Base-by-base conservation (phyloP, 2,113 vertebrate species). In the Microcebus lehilahytsara region DNA sequence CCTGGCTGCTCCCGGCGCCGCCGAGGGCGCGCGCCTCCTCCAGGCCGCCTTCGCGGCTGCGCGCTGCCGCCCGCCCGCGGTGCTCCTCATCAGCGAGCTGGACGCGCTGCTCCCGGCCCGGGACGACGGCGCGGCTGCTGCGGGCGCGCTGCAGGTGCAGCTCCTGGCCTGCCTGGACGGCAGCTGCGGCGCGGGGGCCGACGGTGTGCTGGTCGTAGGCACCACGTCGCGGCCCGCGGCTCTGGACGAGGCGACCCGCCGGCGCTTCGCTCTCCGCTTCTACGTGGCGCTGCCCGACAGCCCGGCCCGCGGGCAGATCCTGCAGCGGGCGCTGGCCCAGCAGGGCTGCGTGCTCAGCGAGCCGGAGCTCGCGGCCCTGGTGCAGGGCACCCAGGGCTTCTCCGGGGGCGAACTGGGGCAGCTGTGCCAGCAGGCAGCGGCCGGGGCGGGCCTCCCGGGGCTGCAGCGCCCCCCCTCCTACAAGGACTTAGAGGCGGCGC, bases 401-500 rank as follows among this genome's bases (percentile, higher is more conserved):
- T 99, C 99, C 0, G 99, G 99, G 58, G 98, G 98, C 23, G 99
- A 99, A 97, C 98, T 99, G 42, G 98, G 99, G 71, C 99, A 99
- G 98, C 99, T 99, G 40, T 99, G 99, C 98, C 99, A 99, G 97
- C 99, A 99, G 89, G 99, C 99, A 2, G 96, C 86, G 53, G 97
- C 98, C 3, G 98, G 99, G 85, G 98, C 98, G 98, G 95, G 98
- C 69, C 98, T 99, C 90, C 93, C 99, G 0, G 97, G 98, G 2
- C 97, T 99, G 89, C 97, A 99, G 96, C 98, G 99, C 22, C 98
- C 99, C 25, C 95, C 98, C 17, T 98, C 99, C 96, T 99, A 99
- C 98, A 99, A 99, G 98, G 99, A 99, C 98, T 99, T 99, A 53
- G 99, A 99, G 98, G 99, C 98, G 7, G 99, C 99, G 19, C 98